These are phyloP conservation scores for Araneus ventricosus DNA, from an alignment of 1,140 invertebrate species.

Conservation along the genomic window DNA sequence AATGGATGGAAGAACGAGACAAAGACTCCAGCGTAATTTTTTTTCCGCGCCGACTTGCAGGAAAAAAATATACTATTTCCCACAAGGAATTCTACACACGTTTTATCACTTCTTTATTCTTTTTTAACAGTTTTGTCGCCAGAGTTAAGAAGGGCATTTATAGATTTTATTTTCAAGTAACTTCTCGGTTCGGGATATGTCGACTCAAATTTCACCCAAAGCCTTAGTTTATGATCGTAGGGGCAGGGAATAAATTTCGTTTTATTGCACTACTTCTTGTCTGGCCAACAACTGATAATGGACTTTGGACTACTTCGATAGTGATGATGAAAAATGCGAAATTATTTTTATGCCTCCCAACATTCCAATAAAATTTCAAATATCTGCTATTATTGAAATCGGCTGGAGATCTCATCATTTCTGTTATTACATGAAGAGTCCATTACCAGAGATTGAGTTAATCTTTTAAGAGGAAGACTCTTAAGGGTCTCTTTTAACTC, in stretches of 20 bases:
- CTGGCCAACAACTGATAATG: slow-evolving; percentile 65
- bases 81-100: slow-evolving; percentile 69
- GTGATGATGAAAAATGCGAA: slow-evolving; percentile 37
- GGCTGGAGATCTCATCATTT: slow-evolving; percentile 44
- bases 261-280: slow-evolving; percentile 60
- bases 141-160: slow-evolving; percentile 61
- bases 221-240: slow-evolving; percentile 62
- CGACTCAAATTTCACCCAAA: slow-evolving; percentile 65
- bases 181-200: slow-evolving; percentile 61
- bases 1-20: slow-evolving; percentile 52
- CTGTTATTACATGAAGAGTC: not conserved
- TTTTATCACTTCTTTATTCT: slow-evolving; percentile 71
- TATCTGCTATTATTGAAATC: slow-evolving; percentile 50
- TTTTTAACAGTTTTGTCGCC: slow-evolving; percentile 70
- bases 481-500: slow-evolving; percentile 6
- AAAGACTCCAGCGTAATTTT: not conserved
- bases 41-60: not conserved
- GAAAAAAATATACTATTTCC: slow-evolving; percentile 44
- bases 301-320: slow-evolving; percentile 4
- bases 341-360: slow-evolving; percentile 12
- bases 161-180: slow-evolving; percentile 70
- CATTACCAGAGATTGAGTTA: slow-evolving; percentile 49
- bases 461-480: not conserved
- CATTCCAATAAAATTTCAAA: slow-evolving; percentile 59
- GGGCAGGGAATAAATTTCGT: slow-evolving; percentile 51